Base-by-base conservation (phyloP, 1,140 invertebrate species). In the Dreissena rostriformis region DNA sequence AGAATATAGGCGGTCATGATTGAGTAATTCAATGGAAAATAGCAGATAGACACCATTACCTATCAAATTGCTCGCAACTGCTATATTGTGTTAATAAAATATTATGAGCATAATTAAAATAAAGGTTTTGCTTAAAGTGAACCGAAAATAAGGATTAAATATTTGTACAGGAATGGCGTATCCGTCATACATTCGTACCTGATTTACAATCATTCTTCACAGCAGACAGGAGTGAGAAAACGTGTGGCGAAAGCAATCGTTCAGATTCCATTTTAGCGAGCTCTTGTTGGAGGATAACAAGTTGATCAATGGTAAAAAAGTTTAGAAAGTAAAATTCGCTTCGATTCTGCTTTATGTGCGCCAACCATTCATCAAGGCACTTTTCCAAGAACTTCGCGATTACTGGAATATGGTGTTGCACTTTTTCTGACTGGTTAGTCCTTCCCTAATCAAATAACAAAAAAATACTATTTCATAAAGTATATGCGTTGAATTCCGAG, bases 231-330 rank as follows among this genome's bases (percentile, higher is more conserved):
- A 89, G 61, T 12, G 76, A 66, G 51, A 79, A 87, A 11, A 87
- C 65, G 22, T 65, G 22, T 5, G 81, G 71, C 7, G 75, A 61
- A 5, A 77, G 29, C n/a, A 19, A 15, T 53, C 66, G 7, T 29
- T 55, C 73, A 15, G 15, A 29, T 22, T 24, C 55, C 2, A 79
- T 19, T 22, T 76, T 78, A 14, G 71, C 82, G 14, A 90, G 24
- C 49, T 88, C 82, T 61, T 72, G 68, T 65, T 85, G 70, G 15
- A 90, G 67, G 17, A 87, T 80, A 0, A 90, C 87, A 22, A 90
- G 52, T 66, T 90, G 89, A 14, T 84, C 74, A 26, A 79, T 90
- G 52, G 81, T 90, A 84, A 85, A 90, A 61, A 85, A 78, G 52
- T 90, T 90, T 39, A 90, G 71, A 22, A 72, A 61, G 24, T 26